A percentile compares a stretch with the other conserved stretches of the same genome.
These are phyloP conservation scores for Callorhinus ursinus DNA, from an alignment of 2,113 vertebrate species.

Conservation along the genomic window DNA sequence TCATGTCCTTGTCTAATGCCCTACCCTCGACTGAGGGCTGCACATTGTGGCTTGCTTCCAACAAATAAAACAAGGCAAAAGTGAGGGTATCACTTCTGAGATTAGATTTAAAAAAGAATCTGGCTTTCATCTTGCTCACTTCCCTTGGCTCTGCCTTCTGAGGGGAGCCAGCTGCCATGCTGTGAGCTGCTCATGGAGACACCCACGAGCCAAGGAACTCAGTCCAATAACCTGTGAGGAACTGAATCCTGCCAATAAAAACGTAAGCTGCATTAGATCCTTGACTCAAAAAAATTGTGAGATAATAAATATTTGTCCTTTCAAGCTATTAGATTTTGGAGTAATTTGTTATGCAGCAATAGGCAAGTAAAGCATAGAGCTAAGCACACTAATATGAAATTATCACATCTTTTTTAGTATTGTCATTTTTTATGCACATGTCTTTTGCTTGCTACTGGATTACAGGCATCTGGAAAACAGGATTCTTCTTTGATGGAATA, in stretches of 20 bases:
- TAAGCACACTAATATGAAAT: neutral
- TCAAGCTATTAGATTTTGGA: neutral
- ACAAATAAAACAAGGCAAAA: neutral
- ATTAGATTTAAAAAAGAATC: neutral
- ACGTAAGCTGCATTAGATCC: neutral
- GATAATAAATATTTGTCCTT: slow-evolving; percentile 1
- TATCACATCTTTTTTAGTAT: neutral
- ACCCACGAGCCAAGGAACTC: neutral
- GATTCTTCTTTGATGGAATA: neutral
- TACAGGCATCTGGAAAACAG: neutral
- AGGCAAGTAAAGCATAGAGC: neutral
- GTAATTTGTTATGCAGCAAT: neutral
- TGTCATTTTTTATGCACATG: neutral
- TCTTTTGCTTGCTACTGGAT: neutral
- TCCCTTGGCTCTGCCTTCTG: neutral
- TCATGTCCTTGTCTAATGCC: neutral
- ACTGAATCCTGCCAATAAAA: neutral
- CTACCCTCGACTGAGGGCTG: neutral
- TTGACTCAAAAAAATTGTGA: neutral
- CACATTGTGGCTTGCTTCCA: neutral
- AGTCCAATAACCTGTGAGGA: neutral
- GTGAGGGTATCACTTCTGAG: neutral
- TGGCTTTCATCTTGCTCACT: neutral
- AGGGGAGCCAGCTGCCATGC: neutral
- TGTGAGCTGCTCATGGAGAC: neutral